Base-by-base conservation (phyloP, 2,113 vertebrate species). In the Butorides virescens region DNA sequence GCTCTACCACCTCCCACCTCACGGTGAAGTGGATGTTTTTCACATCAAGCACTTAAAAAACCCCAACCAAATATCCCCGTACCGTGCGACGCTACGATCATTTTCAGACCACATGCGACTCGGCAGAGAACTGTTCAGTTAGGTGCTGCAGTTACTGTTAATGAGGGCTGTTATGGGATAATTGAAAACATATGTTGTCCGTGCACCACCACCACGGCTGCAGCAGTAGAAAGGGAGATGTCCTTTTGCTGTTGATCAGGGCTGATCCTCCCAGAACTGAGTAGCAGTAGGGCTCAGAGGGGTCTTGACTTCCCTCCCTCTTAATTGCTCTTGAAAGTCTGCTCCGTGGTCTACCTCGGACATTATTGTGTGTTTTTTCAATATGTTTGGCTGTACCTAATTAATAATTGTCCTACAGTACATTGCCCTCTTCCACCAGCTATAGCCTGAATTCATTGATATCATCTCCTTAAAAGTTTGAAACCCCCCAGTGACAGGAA, bases 401-500 rank as follows among this genome's bases (percentile, higher is more conserved):
- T 99, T 97, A 94, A 91, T 96, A 96, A 89, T 71, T 99, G 99
- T 99, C 98, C 98, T 98, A 95, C 76, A 96, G 46, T 96, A 97
- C 68, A 89, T 98, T 98, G 98, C 98, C 98, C 98, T 98, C 98
- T 99, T 99, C 99, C 98, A 99, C 98, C 98, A 99, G 99, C 98
- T 98, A 98, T 97, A 99, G 98, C 98, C 98, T 99, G 98, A 98
- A 99, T 99, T 99, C 99, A 98, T 98, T 99, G 99, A 99, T 99
- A 99, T 98, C 98, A 98, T 99, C 98, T 98, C 98, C 99, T 99
- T 99, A 99, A 99, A 99, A 99, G 99, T 99, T 99, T 99, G 98
- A 99, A 99, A 98, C 98, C 98, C 99, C 99, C 98, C 98, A 99
- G 99, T 99, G 99, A 99, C 99, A 99, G 98, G 99, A 99, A 99